Evolutionary conservation across 1,140 invertebrate genomes (phyloP).

Genomic region (Drosophila pseudoobscura): DNA sequence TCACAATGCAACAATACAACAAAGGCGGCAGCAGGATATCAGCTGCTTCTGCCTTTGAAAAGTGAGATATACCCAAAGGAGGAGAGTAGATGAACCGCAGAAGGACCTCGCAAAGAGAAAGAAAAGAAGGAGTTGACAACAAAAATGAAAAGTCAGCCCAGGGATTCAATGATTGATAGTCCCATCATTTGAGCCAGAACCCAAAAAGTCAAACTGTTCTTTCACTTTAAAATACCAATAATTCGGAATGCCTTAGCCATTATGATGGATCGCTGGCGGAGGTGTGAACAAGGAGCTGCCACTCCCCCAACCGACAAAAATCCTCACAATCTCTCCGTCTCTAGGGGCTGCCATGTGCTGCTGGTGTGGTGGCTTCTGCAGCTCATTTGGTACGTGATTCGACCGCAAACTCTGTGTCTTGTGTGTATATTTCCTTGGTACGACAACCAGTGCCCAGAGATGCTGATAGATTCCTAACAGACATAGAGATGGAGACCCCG

Average conservation of each 20-base stretch:
- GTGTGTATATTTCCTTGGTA: conserved; percentile 53
- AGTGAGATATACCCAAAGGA: conserved; percentile 54
- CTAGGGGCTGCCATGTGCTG: conserved; percentile 18
- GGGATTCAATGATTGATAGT: conserved; percentile 56
- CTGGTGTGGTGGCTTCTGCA: conserved; percentile 8
- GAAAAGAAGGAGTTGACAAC: conserved; percentile 71
- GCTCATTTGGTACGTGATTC: conserved; percentile 74
- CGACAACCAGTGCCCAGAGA: conserved; percentile 12
- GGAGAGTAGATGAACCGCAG: conserved; percentile 49
- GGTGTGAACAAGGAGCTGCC: conserved; percentile 71
- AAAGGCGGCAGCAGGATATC: conserved; percentile 63
- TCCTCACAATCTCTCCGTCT: conserved; percentile 15
- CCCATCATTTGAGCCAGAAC: conserved; percentile 70
- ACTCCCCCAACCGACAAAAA: conserved; percentile 39
- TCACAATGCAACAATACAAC: conserved; percentile 69
- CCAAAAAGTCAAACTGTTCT: conserved; percentile 58
- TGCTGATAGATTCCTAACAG: conserved; percentile 2
- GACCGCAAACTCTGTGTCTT: conserved; percentile 41
- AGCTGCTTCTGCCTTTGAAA: conserved; percentile 58
- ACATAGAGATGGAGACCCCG: conserved; percentile 13
- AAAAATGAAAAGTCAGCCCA: conserved; percentile 67
- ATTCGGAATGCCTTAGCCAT: conserved; percentile 50
- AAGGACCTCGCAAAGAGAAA: conserved; percentile 33
- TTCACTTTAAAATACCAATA: conserved; percentile 51
- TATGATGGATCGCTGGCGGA: conserved; percentile 65